Conservation (phyloP, 2,888 invertebrate species). For the Nomada fucata region DNA sequence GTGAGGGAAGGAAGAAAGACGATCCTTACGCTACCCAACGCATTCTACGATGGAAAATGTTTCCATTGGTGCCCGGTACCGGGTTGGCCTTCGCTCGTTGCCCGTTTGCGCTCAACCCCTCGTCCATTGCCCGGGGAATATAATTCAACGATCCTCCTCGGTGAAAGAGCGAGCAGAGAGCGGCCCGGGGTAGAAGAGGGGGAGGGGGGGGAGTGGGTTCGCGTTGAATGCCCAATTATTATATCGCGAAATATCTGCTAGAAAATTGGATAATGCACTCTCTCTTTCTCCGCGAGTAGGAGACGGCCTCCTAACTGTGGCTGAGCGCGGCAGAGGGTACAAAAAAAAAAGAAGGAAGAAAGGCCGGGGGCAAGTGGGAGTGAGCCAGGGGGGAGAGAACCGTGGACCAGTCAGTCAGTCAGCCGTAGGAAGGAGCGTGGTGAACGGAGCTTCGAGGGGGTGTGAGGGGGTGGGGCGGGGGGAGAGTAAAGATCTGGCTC, state of each 20-base stretch:
- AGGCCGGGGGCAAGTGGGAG: slow-evolving; percentile 25
- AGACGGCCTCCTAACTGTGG: slow-evolving; percentile 34
- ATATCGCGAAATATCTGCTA: slow-evolving; percentile 78
- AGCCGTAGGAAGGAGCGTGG: slow-evolving; percentile 49
- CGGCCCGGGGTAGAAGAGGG: slow-evolving; percentile 45
- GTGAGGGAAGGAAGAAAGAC: slow-evolving; percentile 44
- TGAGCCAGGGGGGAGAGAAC: slow-evolving; percentile 24
- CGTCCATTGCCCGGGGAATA: slow-evolving; percentile 69
- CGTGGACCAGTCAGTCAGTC: slow-evolving; percentile 49
- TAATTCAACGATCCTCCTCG: slow-evolving; percentile 73
- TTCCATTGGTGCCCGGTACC: slow-evolving; percentile 70
- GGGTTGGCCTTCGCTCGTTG: slow-evolving; percentile 63
- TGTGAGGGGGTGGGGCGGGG: slow-evolving; percentile 14
- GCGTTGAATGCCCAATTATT: slow-evolving; percentile 81
- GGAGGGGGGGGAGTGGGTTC: slow-evolving; percentile 46
- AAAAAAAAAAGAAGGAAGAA: slow-evolving; percentile 38
- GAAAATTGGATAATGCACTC: slow-evolving; percentile 80
- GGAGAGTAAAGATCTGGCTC: slow-evolving; percentile 60
- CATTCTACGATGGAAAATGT: slow-evolving; percentile 74
- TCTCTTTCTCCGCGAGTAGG: slow-evolving; percentile 41
- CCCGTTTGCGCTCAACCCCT: slow-evolving; percentile 68
- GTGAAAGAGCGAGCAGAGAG: slow-evolving; percentile 55
- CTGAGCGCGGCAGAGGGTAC: slow-evolving; percentile 43
- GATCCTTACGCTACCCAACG: slow-evolving; percentile 71
- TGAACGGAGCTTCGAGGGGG: slow-evolving; percentile 18